Conservation (phyloP, 2,797 vertebrate genomes). For the Dromococcyx pavoninus region DNA sequence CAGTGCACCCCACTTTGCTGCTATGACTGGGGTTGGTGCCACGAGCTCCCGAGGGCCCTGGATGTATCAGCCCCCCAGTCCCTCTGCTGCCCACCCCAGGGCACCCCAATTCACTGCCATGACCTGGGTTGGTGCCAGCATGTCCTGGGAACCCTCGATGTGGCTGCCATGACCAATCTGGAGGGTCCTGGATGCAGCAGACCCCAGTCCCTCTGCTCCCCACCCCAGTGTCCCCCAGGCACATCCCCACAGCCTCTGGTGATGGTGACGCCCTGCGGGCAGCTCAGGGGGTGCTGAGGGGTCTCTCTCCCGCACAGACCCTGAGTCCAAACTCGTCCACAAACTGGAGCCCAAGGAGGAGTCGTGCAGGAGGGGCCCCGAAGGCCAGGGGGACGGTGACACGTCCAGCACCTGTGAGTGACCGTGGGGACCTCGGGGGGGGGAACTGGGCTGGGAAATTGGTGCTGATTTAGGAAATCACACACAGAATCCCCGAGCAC, state of each 20-base stretch:
- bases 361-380: accelerated
- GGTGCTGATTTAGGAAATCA: not conserved
- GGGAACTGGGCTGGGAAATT: not conserved
- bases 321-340: not conserved
- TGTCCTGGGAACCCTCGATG: too few species aligned
- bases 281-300: not conserved
- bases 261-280: accelerated
- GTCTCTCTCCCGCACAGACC: not conserved
- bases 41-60: too few species aligned
- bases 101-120: too few species aligned
- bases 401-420: not conserved
- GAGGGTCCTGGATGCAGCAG: too few species aligned
- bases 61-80: not conserved
- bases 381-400: accelerated
- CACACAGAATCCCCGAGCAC: accelerated
- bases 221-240: not conserved
- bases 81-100: too few species aligned
- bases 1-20: too few species aligned
- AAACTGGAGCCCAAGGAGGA: not conserved
- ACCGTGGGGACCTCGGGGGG: accelerated
- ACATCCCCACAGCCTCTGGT: not conserved
- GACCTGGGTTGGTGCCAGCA: too few species aligned
- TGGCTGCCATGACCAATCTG: too few species aligned
- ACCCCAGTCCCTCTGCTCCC: too few species aligned
- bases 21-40: too few species aligned